Evolutionary conservation across 2,113 vertebrate genomes (phyloP).

Genomic region (Muntiacus reevesi): DNA sequence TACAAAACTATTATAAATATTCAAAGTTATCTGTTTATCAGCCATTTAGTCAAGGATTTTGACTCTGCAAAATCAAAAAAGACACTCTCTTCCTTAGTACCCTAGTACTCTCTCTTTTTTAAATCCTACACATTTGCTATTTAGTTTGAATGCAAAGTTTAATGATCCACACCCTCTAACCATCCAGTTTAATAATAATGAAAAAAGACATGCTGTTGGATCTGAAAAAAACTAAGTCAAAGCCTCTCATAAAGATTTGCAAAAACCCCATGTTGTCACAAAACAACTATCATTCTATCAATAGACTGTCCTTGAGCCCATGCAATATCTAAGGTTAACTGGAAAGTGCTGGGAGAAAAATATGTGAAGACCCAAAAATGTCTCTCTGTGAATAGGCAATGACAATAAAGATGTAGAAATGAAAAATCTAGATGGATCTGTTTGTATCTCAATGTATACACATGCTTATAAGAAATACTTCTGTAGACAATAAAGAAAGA

Average conservation of each 20-base stretch:
- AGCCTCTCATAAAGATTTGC: neutral
- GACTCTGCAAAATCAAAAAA: neutral
- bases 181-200: neutral
- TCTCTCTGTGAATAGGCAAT: neutral
- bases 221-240: neutral
- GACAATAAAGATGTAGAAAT: neutral
- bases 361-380: neutral
- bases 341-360: neutral
- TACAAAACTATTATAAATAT: slow-evolving; percentile 17
- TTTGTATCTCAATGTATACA: neutral
- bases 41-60: neutral
- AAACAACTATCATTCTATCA: neutral
- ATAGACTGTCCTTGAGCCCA: rapidly evolving
- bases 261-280: neutral
- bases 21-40: neutral
- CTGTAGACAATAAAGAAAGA: neutral
- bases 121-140: neutral
- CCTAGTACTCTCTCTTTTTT: neutral
- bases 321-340: neutral
- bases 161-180: neutral
- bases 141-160: neutral
- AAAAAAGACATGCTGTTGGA: neutral
- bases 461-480: neutral
- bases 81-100: neutral
- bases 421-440: neutral